These are phyloP conservation scores for Drosophila insularis DNA, from an alignment of 1,140 invertebrate genomes.

Conservation along the genomic window DNA sequence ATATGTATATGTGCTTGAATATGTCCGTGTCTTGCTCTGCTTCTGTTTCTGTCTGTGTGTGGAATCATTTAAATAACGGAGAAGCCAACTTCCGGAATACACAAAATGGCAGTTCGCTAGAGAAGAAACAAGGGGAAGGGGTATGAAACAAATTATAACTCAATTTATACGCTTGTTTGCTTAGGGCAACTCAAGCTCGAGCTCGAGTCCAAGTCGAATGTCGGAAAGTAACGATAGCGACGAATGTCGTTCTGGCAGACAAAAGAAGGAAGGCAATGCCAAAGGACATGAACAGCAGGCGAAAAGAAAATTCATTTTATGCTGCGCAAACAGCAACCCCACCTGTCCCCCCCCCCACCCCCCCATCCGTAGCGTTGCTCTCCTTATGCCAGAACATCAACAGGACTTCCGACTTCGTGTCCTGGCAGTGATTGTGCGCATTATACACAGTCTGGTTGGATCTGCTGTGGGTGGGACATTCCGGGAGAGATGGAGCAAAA, in stretches of 20 bases:
- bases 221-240: conserved; percentile 47
- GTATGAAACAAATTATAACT: conserved; percentile 63
- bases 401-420: conserved; percentile 57
- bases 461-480: not conserved
- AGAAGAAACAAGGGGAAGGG: conserved; percentile 7
- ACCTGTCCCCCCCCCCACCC: not conserved
- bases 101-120: conserved; percentile 14
- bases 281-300: conserved; percentile 30
- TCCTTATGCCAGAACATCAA: conserved; percentile 18
- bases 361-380: too few species aligned
- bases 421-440: conserved; percentile 65
- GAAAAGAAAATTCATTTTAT: conserved; percentile 63
- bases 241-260: conserved; percentile 42
- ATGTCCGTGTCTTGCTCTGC: not conserved
- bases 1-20: not conserved
- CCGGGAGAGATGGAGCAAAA: conserved; percentile 7
- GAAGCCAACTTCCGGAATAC: conserved; percentile 43
- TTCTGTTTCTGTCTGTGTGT: conserved; percentile 7
- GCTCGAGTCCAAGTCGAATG: conserved; percentile 31
- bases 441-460: conserved; percentile 49
- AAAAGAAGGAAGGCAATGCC: conserved; percentile 30
- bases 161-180: conserved; percentile 75
- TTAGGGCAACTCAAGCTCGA: conserved; percentile 40
- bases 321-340: conserved; percentile 55
- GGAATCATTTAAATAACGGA: conserved; percentile 68